Base-by-base conservation (phyloP, 2,113 vertebrate species). In the Dipodomys merriami region DNA sequence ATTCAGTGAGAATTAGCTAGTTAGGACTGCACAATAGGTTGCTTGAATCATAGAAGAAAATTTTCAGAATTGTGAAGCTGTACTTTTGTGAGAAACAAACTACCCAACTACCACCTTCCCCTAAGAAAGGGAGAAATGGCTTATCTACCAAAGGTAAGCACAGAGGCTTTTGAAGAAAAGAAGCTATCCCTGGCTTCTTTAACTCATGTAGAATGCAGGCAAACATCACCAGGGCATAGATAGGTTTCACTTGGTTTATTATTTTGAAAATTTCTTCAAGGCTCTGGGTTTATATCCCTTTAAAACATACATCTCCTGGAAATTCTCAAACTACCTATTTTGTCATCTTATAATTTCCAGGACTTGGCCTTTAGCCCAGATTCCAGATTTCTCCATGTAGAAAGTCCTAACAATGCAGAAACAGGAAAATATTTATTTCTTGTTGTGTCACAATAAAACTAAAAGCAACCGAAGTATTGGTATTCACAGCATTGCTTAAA, bases 301-400 rank as follows among this genome's bases (percentile, higher is more conserved):
- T 85, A 72, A 95, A 87, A 90, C 35, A 91, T 20, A 92, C 44
- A 77, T 39, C 67, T 76, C 72, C 60, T 46, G 8, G 78, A 72
- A 77, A 53, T 83, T 86, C 64, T 91, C 71, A 72, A 88, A 77
- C 83, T 80, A 79, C 23, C 44, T 88, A 78, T 83, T 92, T 22
- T 84, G 62, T 87, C 65, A 95, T 81, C 73, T 68, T 95, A 95
- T 96, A 94, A 95, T 33, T 86, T 93, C 46, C 9, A 90, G 30
- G 20, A 16, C 15, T 85, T 94, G 29, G 53, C 30, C 83, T 96
- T 95, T 94, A 88, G 86, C 88, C 74, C 13, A 90, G 18, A 25
- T 76, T 74, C 68, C 46, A 65, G n/a, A 67, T 93, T 95, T 44
- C 60, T 79, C 86, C 68, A 74, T 29, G 44, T 71, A 69, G 19